These are phyloP conservation scores for Pterois miles DNA, from an alignment of 2,797 vertebrate genomes.

Conservation along the genomic window DNA sequence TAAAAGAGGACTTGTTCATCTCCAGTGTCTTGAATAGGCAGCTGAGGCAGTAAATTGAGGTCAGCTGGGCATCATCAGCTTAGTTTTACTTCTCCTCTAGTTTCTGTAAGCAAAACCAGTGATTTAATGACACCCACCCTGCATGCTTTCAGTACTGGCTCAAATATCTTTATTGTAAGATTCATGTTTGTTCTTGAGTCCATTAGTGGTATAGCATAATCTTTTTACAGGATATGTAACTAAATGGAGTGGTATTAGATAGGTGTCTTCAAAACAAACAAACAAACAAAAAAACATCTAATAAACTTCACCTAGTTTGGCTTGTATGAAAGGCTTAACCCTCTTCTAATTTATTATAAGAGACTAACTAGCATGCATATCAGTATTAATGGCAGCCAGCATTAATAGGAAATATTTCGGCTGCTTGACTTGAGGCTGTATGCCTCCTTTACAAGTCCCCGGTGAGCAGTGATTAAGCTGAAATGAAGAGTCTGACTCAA, in stretches of 20 bases:
- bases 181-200: not conserved
- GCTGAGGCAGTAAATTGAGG: not conserved
- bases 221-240: not conserved
- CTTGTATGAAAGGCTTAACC: not conserved
- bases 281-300: no score
- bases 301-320: not conserved
- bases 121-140: not conserved
- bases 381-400: not conserved
- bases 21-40: not conserved
- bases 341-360: not conserved
- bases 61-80: not conserved
- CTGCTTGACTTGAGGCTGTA: not conserved
- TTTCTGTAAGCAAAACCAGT: not conserved
- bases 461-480: not conserved
- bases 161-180: not conserved
- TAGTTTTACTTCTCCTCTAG: not conserved
- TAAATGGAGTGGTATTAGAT: not conserved
- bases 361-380: not conserved
- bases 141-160: not conserved
- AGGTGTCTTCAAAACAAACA: not conserved
- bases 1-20: not conserved
- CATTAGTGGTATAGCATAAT: not conserved
- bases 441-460: no score
- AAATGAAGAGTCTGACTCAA: not conserved
- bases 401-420: not conserved